Conservation (phyloP, 2,888 invertebrate species). For the Pristionchus maxplancki region DNA sequence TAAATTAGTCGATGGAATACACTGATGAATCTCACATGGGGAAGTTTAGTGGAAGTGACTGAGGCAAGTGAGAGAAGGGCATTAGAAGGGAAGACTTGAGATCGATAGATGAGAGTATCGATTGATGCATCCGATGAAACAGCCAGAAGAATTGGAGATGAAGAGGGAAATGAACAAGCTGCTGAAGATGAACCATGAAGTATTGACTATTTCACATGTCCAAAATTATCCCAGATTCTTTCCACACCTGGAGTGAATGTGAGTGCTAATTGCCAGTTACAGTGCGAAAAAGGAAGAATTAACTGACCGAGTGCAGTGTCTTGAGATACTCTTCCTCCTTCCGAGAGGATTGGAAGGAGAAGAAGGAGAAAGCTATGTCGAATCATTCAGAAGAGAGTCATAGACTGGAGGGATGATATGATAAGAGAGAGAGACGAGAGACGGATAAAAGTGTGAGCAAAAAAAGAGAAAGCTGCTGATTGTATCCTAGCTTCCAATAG, state of each 20-base stretch:
- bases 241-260: neutral
- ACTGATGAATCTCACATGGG: conserved; percentile 34
- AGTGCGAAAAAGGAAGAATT: neutral
- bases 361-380: neutral
- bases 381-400: neutral
- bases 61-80: conserved; percentile 33
- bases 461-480: conserved; percentile 21
- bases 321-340: neutral
- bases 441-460: neutral
- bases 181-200: neutral
- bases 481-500: neutral
- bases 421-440: conserved; percentile 5
- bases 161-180: conserved; percentile 31
- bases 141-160: neutral
- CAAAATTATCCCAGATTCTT: too few relatives aligned
- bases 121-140: conserved; percentile 17
- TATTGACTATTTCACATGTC: too few relatives aligned
- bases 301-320: neutral
- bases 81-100: conserved; percentile 8
- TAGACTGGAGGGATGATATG: conserved; percentile 15
- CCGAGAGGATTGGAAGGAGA: neutral
- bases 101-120: conserved; percentile 24
- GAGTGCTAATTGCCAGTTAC: neutral
- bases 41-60: conserved; percentile 42
- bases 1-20: neutral